Percentiles rank a stretch among this genome's conserved stretches.
Conservation (phyloP, 2,113 vertebrate species). For the Bos taurus region DNA sequence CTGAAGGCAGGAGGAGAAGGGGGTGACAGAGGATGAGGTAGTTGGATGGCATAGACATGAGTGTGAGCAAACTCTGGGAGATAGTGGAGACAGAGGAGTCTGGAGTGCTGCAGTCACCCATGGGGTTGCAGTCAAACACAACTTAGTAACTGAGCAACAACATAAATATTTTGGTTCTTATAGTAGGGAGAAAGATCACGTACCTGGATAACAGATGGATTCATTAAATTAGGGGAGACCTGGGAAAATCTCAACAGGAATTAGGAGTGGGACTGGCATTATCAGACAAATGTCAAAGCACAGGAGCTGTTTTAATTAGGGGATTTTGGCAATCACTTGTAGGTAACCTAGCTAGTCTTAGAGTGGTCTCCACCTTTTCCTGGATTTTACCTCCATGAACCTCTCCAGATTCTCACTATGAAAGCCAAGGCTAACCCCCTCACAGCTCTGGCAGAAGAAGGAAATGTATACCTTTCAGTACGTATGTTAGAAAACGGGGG, state of each 20-base stretch:
- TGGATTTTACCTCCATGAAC: neutral
- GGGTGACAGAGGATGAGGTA: neutral
- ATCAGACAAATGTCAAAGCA: neutral
- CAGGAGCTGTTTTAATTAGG: neutral
- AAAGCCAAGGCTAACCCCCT: neutral
- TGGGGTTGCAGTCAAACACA: neutral
- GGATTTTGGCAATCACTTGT: neutral
- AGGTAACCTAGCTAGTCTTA: no score
- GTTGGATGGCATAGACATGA: neutral
- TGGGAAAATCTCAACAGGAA: neutral
- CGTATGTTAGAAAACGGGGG: neutral
- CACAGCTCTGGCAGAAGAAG: fast-evolving
- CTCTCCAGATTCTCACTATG: neutral
- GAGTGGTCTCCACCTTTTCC: fast-evolving
- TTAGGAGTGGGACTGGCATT: neutral
- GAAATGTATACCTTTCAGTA: neutral
- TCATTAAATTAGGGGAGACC: neutral
- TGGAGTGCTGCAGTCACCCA: neutral
- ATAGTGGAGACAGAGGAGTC: neutral
- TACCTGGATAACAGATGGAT: fast-evolving
- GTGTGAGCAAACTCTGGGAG: neutral
- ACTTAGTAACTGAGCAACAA: neutral
- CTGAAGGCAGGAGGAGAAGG: neutral
- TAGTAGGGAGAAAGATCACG: neutral
- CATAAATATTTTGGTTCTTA: neutral